A percentile compares a stretch with the other conserved stretches of the same genome.
These are phyloP conservation scores for Aphidoletes aphidimyza DNA, from an alignment of 2,888 invertebrate species.

Conservation along the genomic window DNA sequence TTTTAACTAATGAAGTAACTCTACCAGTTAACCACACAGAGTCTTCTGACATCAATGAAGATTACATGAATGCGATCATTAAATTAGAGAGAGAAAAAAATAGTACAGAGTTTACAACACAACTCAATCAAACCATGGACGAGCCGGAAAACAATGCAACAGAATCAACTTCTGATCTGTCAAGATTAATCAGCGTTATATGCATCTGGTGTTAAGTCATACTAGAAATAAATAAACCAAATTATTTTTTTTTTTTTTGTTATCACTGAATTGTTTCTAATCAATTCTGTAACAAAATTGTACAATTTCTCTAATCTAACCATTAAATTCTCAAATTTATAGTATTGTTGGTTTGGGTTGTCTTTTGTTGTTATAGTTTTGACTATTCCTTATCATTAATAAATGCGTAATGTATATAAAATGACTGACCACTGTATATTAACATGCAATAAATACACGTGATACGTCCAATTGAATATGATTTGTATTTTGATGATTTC, in stretches of 20 bases:
- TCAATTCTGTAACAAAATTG: too few relatives aligned
- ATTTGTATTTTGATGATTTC: not conserved
- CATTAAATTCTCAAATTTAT: too few relatives aligned
- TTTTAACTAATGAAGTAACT: conserved; percentile 55
- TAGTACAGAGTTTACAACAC: too few relatives aligned
- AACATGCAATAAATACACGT: not conserved
- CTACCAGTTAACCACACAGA: not conserved
- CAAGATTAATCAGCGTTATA: conserved; percentile 20
- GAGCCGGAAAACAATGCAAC: too few relatives aligned
- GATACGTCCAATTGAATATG: not conserved
- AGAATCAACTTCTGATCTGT: not conserved
- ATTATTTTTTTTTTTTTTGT: not conserved
- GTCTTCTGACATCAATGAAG: not conserved
- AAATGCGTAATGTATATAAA: not conserved
- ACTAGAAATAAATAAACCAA: not conserved
- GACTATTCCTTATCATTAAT: not conserved
- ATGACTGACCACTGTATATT: not conserved
- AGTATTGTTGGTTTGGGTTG: not conserved
- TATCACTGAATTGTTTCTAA: too few relatives aligned
- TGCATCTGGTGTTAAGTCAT: conserved; percentile 54
- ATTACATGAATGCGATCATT: not conserved
- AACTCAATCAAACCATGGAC: too few relatives aligned
- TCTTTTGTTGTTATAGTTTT: not conserved
- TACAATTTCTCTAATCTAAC: too few relatives aligned
- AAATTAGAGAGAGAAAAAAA: not conserved